A percentile compares a stretch with the other conserved stretches of the same genome.
Conservation (phyloP, 2,888 invertebrate species). For the Cephus rjabovi region DNA sequence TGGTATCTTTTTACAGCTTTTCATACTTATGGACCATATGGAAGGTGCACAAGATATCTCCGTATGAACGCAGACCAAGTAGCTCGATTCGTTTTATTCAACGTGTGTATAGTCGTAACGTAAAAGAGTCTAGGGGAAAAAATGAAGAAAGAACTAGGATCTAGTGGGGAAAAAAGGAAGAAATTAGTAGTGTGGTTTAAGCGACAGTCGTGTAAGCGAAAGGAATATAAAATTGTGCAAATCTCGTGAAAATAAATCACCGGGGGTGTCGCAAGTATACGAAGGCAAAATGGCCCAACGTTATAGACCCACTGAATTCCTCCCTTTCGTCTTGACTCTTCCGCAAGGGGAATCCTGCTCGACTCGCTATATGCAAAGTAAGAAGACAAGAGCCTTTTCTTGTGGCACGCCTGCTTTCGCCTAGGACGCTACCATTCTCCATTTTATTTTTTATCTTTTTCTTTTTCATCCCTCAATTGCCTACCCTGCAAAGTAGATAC, state of each 20-base stretch:
- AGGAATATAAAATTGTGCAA: neutral
- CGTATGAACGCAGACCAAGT: neutral
- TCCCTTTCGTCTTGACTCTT: neutral
- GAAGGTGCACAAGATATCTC: neutral
- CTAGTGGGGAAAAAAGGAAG: no score
- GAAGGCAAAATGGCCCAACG: neutral
- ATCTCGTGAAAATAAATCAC: neutral
- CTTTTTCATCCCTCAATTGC: neutral
- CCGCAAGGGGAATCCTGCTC: neutral
- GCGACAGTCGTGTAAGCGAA: neutral
- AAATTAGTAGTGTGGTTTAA: no score
- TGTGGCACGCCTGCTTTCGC: neutral
- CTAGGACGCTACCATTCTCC: neutral
- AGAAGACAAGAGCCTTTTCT: neutral
- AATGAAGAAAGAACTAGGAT: neutral
- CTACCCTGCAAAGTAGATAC: neutral
- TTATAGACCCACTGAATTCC: neutral
- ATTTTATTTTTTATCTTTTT: neutral
- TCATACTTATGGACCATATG: neutral
- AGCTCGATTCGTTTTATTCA: no score
- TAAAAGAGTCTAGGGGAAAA: neutral
- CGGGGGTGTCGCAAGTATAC: neutral
- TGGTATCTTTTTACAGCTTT: neutral
- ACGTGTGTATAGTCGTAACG: no score
- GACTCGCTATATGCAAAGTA: neutral